phyloP scores from a whole-genome alignment of 2,797 vertebrate species.

The Glyptemys insculpta region DNA sequence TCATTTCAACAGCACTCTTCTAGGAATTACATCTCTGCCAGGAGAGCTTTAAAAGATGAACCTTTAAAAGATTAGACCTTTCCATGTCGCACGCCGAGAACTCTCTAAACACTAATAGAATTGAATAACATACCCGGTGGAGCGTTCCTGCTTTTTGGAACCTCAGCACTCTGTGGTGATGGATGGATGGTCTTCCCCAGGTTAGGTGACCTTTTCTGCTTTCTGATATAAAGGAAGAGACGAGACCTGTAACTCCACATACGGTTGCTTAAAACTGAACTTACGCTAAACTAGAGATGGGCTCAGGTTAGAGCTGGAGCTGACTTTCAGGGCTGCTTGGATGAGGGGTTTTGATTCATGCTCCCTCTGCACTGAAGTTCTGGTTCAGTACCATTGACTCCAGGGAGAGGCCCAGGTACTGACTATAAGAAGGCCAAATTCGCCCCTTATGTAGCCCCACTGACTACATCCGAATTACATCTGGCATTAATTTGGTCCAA shows the following conservation, averaged over 20 bases:
- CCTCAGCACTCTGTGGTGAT: conserved; percentile 57
- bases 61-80: conserved; percentile 47
- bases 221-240: conserved; percentile 46
- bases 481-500: background rate
- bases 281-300: background rate
- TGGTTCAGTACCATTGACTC: background rate
- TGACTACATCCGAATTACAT: background rate
- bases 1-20: conserved; percentile 17
- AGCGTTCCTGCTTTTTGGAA: conserved; percentile 54
- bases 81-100: background rate
- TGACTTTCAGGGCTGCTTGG: background rate
- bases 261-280: conserved; percentile 39
- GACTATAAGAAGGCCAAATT: background rate
- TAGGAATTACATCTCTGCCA: conserved; percentile 15
- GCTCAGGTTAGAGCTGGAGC: background rate
- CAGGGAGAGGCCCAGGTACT: background rate
- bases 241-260: conserved; percentile 35
- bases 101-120: background rate
- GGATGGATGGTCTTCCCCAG: conserved; percentile 58
- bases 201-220: conserved; percentile 56
- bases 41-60: conserved; percentile 37
- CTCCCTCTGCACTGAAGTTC: background rate
- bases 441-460: background rate
- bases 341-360: background rate
- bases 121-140: conserved; percentile 70